These are phyloP conservation scores for Nephotettix cincticeps DNA, from an alignment of 1,140 invertebrate genomes.

Conservation along the genomic window DNA sequence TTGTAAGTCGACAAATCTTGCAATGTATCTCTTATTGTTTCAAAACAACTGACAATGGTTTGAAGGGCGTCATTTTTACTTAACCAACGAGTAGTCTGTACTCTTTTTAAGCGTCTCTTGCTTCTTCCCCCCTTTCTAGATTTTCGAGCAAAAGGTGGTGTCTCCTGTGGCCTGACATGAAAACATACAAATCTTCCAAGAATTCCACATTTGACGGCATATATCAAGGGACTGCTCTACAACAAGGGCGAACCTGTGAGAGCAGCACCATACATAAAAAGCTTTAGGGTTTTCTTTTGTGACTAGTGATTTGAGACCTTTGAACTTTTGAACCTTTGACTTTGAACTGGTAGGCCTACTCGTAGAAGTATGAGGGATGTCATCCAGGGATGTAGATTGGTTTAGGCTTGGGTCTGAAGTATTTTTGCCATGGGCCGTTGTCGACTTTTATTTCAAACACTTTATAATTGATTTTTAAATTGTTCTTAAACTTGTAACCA, in stretches of 20 bases:
- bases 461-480: no score
- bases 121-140: neutral
- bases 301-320: neutral
- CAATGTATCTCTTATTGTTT: constrained; percentile 9
- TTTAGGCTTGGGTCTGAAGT: no score
- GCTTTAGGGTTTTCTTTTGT: neutral
- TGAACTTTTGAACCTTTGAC: no score
- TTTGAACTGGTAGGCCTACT: no score
- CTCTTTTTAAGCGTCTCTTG: constrained; percentile 13
- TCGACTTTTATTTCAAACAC: no score
- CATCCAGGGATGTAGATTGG: no score
- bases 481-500: no score
- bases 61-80: constrained; percentile 10
- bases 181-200: neutral
- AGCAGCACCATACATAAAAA: neutral
- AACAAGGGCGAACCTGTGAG: neutral
- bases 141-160: neutral
- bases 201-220: neutral
- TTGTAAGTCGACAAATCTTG: constrained; percentile 1
- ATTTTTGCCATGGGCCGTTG: no score
- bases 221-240: neutral
- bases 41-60: constrained; percentile 3
- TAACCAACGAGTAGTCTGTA: neutral
- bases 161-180: neutral
- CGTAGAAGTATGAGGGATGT: no score